A percentile compares a stretch with the other conserved stretches of the same genome.
Conservation (phyloP, 2,888 invertebrate species). For the Catocala nupta region DNA sequence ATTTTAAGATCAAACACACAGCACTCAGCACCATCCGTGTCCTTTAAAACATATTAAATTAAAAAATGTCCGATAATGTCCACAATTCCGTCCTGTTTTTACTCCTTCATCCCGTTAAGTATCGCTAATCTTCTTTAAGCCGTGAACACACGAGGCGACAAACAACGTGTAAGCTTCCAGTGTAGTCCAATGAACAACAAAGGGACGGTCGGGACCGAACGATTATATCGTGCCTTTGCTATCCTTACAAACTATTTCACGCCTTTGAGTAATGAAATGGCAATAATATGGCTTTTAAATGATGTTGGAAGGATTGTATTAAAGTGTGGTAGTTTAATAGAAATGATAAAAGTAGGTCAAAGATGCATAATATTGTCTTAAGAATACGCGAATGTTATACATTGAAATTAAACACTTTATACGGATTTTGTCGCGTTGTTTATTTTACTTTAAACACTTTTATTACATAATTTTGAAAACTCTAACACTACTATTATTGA, state of each 20-base stretch:
- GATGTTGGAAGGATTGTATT: neutral
- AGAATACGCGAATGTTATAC: too few species aligned
- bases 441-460: too few species aligned
- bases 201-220: conserved; percentile 50
- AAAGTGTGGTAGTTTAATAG: too few species aligned
- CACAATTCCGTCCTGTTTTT: conserved; percentile 21
- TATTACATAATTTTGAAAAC: too few species aligned
- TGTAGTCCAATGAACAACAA: conserved; percentile 64
- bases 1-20: too few species aligned
- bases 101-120: conserved; percentile 27
- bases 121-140: conserved; percentile 47
- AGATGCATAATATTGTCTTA: too few species aligned
- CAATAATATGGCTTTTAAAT: conserved; percentile 31
- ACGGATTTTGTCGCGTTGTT: too few species aligned
- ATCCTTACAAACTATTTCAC: conserved; percentile 34
- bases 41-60: neutral
- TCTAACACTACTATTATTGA: too few species aligned
- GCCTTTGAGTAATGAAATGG: conserved; percentile 38
- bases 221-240: conserved; percentile 13
- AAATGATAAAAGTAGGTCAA: too few species aligned
- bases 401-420: too few species aligned
- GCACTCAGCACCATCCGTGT: too few species aligned
- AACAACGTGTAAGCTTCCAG: conserved; percentile 47
- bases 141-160: conserved; percentile 48
- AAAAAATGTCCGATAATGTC: neutral